phyloP scores from a whole-genome alignment of 2,113 vertebrate species.

The Zeus faber region DNA sequence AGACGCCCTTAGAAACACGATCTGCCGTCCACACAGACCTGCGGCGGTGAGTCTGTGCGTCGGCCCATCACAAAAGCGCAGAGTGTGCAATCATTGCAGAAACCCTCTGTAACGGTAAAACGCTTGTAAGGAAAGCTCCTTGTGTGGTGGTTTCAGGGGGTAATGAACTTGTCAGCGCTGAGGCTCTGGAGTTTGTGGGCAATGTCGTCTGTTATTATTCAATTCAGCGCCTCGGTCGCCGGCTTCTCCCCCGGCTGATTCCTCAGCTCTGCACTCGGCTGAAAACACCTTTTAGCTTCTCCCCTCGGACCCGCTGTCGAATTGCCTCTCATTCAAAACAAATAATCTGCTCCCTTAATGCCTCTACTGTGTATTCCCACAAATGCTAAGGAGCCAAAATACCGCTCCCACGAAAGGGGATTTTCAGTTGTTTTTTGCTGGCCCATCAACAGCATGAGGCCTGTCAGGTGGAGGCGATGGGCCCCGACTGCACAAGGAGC shows the following conservation, averaged over 20 bases:
- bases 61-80: conserved; percentile 32
- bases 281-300: conserved; percentile 61
- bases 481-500: conserved; percentile 50
- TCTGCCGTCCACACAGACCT: conserved; percentile 49
- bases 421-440: conserved; percentile 55
- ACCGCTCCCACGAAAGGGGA: conserved; percentile 40
- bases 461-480: conserved; percentile 50
- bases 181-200: conserved; percentile 51
- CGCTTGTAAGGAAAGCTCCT: conserved; percentile 59
- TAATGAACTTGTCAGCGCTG: conserved; percentile 73
- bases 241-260: conserved; percentile 19
- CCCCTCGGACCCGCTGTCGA: conserved; percentile 58
- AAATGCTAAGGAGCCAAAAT: conserved; percentile 64
- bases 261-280: neutral
- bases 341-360: conserved; percentile 67
- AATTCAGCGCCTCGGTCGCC: conserved; percentile 59
- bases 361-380: conserved; percentile 56
- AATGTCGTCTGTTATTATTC: conserved; percentile 69
- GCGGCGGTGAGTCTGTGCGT: conserved; percentile 22
- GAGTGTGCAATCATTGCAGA: conserved; percentile 59
- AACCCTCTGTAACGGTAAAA: conserved; percentile 46
- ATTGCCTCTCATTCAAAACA: conserved; percentile 71
- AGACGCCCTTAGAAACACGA: conserved; percentile 46
- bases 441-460: conserved; percentile 50
- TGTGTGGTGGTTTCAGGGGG: conserved; percentile 56